Evolutionary conservation across 2,113 vertebrate genomes (phyloP).

Genomic region (Petrocephalus zakoni): DNA sequence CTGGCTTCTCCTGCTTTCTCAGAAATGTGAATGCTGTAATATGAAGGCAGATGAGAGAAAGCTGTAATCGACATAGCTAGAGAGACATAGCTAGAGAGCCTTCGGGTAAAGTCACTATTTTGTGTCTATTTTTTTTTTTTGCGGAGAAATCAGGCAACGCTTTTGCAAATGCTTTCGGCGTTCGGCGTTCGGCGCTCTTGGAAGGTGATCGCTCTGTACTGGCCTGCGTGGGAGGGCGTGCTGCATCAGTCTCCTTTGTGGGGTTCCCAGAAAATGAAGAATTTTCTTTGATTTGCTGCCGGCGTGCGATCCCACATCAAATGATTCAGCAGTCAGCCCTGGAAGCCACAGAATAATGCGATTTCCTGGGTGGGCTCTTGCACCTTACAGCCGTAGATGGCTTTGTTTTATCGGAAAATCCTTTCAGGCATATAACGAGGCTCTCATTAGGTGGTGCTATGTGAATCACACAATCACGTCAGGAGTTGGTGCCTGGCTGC

Average conservation of each 20-base stretch:
- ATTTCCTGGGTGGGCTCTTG: not conserved
- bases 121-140: no score
- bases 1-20: not conserved
- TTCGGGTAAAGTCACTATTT: not conserved
- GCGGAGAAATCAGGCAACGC: not conserved
- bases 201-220: slow-evolving; percentile 23
- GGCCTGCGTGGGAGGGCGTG: slow-evolving; percentile 18
- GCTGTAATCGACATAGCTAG: not conserved
- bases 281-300: slow-evolving; percentile 12
- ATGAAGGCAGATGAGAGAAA: not conserved
- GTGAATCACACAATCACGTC: not conserved
- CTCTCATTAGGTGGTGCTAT: not conserved
- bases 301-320: not conserved
- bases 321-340: not conserved
- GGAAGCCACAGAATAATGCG: not conserved
- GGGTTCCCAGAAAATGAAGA: slow-evolving; percentile 11
- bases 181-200: slow-evolving; percentile 1
- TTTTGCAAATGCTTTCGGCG: slow-evolving; percentile 12
- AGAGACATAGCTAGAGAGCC: no score
- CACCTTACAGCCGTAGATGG: not conserved
- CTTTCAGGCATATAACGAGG: not conserved
- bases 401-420: not conserved
- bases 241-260: slow-evolving; percentile 21
- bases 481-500: not conserved
- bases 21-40: not conserved